These are phyloP conservation scores for Rachycentron canadum DNA, from an alignment of 2,797 vertebrate species.

Conservation along the genomic window DNA sequence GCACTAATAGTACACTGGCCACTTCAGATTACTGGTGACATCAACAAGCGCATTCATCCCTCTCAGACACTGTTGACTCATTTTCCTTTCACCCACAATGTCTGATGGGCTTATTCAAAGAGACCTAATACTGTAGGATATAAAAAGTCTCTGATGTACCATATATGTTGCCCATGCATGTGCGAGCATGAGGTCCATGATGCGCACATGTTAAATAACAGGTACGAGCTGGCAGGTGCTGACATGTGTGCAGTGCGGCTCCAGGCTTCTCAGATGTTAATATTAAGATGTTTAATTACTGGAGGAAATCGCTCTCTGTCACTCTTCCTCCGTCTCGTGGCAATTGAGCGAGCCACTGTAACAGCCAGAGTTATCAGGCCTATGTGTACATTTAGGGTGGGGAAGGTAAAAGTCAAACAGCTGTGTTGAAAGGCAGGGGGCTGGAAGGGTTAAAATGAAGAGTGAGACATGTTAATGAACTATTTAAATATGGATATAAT, in stretches of 20 bases:
- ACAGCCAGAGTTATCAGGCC: not conserved
- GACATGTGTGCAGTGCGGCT: slow-evolving; percentile 43
- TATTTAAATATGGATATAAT: slow-evolving; percentile 7
- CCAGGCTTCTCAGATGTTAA: slow-evolving; percentile 39
- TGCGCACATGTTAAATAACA: slow-evolving; percentile 32
- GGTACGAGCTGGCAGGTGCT: slow-evolving; percentile 33
- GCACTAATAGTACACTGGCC: slow-evolving; percentile 12
- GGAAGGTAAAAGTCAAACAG: not conserved
- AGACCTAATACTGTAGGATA: slow-evolving; percentile 8
- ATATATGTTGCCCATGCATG: slow-evolving; percentile 1
- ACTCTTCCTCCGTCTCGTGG: slow-evolving; percentile 14
- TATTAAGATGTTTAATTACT: slow-evolving; percentile 51
- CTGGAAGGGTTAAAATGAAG: not conserved
- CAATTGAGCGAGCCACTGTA: slow-evolving; percentile 7
- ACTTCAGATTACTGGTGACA: slow-evolving; percentile 41
- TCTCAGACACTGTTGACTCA: slow-evolving; percentile 20
- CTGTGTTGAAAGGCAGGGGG: not conserved
- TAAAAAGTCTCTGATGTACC: slow-evolving; percentile 52
- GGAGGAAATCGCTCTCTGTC: slow-evolving; percentile 37
- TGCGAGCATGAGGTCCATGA: slow-evolving; percentile 17
- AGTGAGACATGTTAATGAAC: not conserved
- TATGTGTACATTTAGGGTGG: not conserved
- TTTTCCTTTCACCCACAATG: slow-evolving; percentile 34
- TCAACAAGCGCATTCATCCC: slow-evolving; percentile 44
- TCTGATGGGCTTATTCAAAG: slow-evolving; percentile 42